Evolutionary conservation across 2,888 invertebrate genomes (phyloP), one percentile per base, ranked within the genome.

Genomic region (Eilema griseolum): DNA sequence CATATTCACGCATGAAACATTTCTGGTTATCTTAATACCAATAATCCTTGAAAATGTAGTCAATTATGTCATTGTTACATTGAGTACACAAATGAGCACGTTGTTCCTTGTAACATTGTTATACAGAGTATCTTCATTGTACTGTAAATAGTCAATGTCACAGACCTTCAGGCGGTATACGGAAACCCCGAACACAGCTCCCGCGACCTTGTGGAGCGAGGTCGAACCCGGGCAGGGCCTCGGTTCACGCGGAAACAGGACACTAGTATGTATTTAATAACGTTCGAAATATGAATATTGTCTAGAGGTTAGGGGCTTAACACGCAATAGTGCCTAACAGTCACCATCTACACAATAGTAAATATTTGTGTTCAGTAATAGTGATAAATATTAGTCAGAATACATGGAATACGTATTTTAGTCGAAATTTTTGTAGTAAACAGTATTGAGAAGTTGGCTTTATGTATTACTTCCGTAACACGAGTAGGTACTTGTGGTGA

Each of bases 131-230:
- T 86, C 81, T 85, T 76, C 80, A 83, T 83, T 82, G 81, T 85
- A 80, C 86, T 86, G 89, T 88, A 87, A 89, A 88, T 88, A 89
- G 86, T 86, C 87, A 88, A 88, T 86, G 86, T 82, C 85, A 86
- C 86, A 90, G 90, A 91, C 90, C 92, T 92, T 91, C 90, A 86
- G 89, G 86, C 89, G 86, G 85, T 87, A 88, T 77, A 89, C 92
- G 92, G 92, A 93, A 92, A 85, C 87, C 88, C 90, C 89, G 87
- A 89, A 91, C 80, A 77, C 75, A 75, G 87, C 81, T 83, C 80
- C 88, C 85, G 80, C 86, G 88, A 90, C 93, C 93, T 92, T 92
- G 92, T 73, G 67, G 70, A 69, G 67, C 89, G 86, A 91, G 92
- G 91, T 88, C 91, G 82, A 68, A 78, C 86, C 87, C 85, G 85